Evolutionary conservation across 2,797 vertebrate genomes (phyloP), one percentile per base, ranked within the genome.

Genomic region (Schizopygopsis malacanthus): DNA sequence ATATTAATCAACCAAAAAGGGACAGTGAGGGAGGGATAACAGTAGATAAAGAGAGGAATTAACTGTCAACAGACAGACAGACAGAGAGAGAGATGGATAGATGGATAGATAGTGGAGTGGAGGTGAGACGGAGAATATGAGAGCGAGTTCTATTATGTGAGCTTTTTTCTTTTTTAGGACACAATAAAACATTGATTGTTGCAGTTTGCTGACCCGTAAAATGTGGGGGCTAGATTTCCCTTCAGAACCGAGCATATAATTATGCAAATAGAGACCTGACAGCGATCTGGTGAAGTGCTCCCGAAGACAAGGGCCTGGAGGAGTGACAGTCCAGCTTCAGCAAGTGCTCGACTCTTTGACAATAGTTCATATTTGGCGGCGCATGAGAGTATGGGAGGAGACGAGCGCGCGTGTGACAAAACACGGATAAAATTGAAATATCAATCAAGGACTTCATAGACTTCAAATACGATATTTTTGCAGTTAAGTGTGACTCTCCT

Each of bases 181-280:
- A 97, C 96, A 97, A 98, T 98, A 97, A 98, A 98, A 98, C 97
- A 97, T 96, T 96, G 97, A 99, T 99, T 99, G 97, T 99, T 96
- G 96, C 97, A 95, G 97, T 95, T 95, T 96, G 96, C 93, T 99
- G 97, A 99, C 98, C 98, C 98, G 97, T 98, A 97, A 98, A 98
- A 99, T 98, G 96, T 97, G 95, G 95, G 94, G 97, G 97, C 97
- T 97, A 98, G 96, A 97, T 97, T 97, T 98, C 97, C 96, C 96
- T 97, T 97, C 97, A 98, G 97, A 97, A 96, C 96, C 95, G 96
- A 98, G 98, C 98, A 99, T 98, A 98, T 98, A 97, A 99, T 99
- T 99, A 99, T 99, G 98, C 97, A 99, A 99, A 99, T 99, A 97
- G 95, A 96, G 96, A 96, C 97, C 96, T 97, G 98, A 97, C 97